These are phyloP conservation scores for Coendou prehensilis DNA, from an alignment of 2,797 vertebrate species.

Conservation along the genomic window DNA sequence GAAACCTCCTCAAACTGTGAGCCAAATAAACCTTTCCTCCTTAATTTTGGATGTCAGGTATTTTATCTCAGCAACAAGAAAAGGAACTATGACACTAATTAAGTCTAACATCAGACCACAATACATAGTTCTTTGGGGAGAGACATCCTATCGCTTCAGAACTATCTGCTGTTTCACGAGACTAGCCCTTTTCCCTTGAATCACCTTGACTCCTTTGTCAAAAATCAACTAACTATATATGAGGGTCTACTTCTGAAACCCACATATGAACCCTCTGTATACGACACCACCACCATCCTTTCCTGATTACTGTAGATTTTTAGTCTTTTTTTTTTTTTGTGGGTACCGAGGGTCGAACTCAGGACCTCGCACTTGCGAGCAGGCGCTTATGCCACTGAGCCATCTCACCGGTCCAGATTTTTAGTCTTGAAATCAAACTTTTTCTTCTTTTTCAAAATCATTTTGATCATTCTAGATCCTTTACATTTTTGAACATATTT, in stretches of 20 bases:
- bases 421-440: not conserved
- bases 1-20: not conserved
- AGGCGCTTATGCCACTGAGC: too few species aligned
- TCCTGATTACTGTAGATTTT: not conserved
- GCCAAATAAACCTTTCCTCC: not conserved
- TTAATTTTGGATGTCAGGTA: not conserved
- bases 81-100: not conserved
- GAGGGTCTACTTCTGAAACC: not conserved
- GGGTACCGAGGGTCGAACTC: too few species aligned
- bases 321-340: not conserved
- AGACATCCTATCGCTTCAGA: not conserved
- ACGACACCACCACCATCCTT: not conserved
- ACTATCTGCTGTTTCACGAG: not conserved
- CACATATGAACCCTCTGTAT: not conserved
- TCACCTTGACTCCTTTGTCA: not conserved
- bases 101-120: not conserved
- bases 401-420: too few species aligned
- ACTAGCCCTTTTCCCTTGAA: not conserved
- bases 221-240: not conserved
- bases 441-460: slow-evolving; percentile 45
- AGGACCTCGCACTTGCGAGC: too few species aligned
- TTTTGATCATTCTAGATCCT: not conserved
- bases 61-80: not conserved
- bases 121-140: not conserved
- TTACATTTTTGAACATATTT: not conserved